Percentiles rank a stretch among this genome's conserved stretches.
Conservation (phyloP, 2,113 vertebrate genomes). For the Gavia stellata region DNA sequence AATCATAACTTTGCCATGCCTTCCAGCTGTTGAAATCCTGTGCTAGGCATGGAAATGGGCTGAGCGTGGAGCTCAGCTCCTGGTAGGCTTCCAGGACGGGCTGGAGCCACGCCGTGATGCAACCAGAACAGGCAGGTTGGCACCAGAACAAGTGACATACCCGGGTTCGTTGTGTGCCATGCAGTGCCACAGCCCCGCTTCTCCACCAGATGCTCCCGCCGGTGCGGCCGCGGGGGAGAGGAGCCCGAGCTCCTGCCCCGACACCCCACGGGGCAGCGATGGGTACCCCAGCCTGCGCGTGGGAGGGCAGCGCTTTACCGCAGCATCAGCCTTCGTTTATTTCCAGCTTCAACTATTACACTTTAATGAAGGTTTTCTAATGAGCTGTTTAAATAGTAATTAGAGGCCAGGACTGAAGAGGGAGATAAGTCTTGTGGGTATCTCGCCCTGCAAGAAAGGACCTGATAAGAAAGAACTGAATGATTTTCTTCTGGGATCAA, state of each 20-base stretch:
- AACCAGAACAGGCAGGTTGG: neutral
- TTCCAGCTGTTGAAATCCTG: neutral
- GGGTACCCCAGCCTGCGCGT: neutral
- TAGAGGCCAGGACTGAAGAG: constrained; percentile 15
- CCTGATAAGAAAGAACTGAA: constrained; percentile 61
- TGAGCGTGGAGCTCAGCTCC: neutral
- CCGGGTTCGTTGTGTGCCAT: rapidly evolving
- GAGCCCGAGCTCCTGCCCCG: rapidly evolving
- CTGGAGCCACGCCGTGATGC: neutral
- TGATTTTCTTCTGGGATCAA: constrained; percentile 59
- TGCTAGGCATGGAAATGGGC: neutral
- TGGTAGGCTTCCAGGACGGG: neutral
- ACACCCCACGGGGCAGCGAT: neutral
- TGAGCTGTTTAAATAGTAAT: constrained; percentile 55
- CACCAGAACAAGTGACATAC: neutral
- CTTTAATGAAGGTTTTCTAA: constrained; percentile 45
- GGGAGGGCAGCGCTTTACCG: neutral
- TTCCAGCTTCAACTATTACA: neutral
- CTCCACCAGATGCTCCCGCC: rapidly evolving
- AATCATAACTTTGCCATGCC: neutral
- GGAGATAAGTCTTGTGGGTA: constrained; percentile 47
- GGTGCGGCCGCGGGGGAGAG: neutral
- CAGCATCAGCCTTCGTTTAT: neutral
- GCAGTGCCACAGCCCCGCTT: rapidly evolving
- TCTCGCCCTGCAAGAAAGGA: neutral